phyloP scores from a whole-genome alignment of 2,888 invertebrate genomes.

The Cerceris ruficornis region DNA sequence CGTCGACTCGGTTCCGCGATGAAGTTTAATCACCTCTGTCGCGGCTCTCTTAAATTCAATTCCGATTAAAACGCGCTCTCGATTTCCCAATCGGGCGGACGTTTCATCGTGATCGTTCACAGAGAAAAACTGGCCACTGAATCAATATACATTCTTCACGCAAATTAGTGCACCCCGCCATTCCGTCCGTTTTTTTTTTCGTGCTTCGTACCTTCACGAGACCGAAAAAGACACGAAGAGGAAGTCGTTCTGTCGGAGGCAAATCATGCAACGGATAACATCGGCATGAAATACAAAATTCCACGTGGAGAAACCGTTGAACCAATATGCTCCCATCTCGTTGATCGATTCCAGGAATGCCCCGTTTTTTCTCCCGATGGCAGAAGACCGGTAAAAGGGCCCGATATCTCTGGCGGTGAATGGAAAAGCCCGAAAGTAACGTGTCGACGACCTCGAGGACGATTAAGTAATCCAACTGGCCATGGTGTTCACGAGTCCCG shows the following conservation, averaged over 20 bases:
- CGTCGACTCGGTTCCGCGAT: slow-evolving; percentile 27
- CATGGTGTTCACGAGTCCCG: slow-evolving; percentile 13
- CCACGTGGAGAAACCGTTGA: slow-evolving; percentile 50
- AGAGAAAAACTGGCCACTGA: neutral
- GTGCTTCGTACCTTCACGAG: too few species aligned
- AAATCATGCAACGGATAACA: neutral
- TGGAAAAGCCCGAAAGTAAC: neutral
- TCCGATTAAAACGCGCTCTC: neutral
- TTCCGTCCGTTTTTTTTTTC: too few species aligned
- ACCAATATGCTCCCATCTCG: slow-evolving; percentile 42
- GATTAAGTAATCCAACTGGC: slow-evolving; percentile 39
- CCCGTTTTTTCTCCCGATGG: neutral
- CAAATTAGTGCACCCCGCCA: too few species aligned
- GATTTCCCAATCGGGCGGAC: neutral
- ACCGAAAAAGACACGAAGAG: too few species aligned
- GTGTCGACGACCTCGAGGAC: slow-evolving; percentile 35
- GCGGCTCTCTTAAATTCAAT: slow-evolving; percentile 5
- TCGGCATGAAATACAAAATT: slow-evolving; percentile 21
- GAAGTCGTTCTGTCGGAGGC: too few species aligned
- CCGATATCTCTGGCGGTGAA: neutral
- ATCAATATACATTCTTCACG: too few species aligned
- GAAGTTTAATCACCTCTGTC: slow-evolving; percentile 61
- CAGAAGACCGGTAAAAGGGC: neutral
- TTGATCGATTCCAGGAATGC: slow-evolving; percentile 46
- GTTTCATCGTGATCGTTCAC: too few species aligned